Evolutionary conservation across 1,140 invertebrate species (phyloP).

Genomic region (Brachionus asplanchnoidis): DNA sequence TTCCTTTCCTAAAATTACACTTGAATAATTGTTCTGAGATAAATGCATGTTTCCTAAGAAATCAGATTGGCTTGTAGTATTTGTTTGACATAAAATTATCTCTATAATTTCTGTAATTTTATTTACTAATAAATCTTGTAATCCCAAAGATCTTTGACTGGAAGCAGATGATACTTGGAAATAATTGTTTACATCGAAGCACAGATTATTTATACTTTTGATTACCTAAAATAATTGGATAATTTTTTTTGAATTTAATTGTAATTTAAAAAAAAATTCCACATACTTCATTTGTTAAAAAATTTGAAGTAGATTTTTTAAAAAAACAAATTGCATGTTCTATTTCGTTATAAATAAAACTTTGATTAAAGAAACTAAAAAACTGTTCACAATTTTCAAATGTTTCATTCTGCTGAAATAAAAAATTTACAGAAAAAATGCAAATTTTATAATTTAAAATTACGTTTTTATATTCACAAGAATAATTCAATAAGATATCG

Average conservation of each 20-base stretch:
- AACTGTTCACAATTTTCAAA: background rate
- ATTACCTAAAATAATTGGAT: background rate
- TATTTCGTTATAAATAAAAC: background rate
- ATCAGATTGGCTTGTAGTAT: too few species aligned
- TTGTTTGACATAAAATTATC: background rate
- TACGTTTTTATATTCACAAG: too few species aligned
- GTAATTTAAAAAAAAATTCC: background rate
- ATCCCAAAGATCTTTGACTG: background rate
- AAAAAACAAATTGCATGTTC: background rate
- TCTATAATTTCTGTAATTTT: background rate
- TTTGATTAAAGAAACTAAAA: background rate
- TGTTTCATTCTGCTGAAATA: too few species aligned
- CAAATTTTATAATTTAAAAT: too few species aligned
- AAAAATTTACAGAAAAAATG: too few species aligned
- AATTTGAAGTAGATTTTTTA: background rate
- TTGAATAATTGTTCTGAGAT: background rate
- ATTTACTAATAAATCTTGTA: background rate
- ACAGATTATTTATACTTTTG: background rate
- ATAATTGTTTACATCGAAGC: background rate
- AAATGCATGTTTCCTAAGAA: too few species aligned
- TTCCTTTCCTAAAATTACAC: background rate
- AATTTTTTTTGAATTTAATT: background rate
- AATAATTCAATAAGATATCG: too few species aligned
- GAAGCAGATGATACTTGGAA: too few species aligned
- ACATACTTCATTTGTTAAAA: background rate